Evolutionary conservation across 2,888 invertebrate genomes (phyloP).

Genomic region (Anodontia alba): DNA sequence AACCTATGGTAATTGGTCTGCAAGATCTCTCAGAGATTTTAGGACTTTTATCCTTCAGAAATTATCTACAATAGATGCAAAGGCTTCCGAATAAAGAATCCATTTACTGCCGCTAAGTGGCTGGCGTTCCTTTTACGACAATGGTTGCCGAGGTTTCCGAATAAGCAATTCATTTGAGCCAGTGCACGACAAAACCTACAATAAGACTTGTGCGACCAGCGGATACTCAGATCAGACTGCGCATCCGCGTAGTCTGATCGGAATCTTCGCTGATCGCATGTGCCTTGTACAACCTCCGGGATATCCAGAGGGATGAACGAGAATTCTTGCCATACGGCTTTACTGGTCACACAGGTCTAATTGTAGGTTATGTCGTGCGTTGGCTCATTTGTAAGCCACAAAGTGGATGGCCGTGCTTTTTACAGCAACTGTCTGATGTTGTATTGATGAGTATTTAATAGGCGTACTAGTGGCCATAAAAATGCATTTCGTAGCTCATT

Average conservation of each 20-base stretch:
- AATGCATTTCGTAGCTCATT: conserved; percentile 57
- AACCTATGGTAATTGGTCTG: conserved; percentile 15
- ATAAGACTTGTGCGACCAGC: too few relatives aligned
- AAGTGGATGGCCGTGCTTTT: conserved; percentile 17
- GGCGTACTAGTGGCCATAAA: conserved; percentile 29
- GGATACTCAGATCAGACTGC: too few relatives aligned
- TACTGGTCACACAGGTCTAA: too few relatives aligned
- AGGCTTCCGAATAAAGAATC: conserved; percentile 10
- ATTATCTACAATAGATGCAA: not conserved
- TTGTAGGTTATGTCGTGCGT: too few relatives aligned
- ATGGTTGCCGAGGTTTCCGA: not conserved
- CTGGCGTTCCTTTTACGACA: conserved; percentile 4
- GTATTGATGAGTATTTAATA: conserved; percentile 17
- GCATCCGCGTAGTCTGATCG: too few relatives aligned
- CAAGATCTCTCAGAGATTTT: not conserved
- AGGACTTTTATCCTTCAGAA: conserved; percentile 12
- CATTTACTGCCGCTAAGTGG: conserved; percentile 7
- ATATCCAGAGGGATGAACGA: too few relatives aligned
- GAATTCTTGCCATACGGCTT: too few relatives aligned
- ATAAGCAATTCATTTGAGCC: not conserved
- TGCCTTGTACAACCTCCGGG: too few relatives aligned
- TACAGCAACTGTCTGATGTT: conserved; percentile 11
- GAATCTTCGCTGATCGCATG: too few relatives aligned
- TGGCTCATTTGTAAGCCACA: conserved; percentile 6
- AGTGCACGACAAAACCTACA: too few relatives aligned